phyloP scores from a whole-genome alignment of 2,888 invertebrate genomes.

The Lasioglossum malachurum region DNA sequence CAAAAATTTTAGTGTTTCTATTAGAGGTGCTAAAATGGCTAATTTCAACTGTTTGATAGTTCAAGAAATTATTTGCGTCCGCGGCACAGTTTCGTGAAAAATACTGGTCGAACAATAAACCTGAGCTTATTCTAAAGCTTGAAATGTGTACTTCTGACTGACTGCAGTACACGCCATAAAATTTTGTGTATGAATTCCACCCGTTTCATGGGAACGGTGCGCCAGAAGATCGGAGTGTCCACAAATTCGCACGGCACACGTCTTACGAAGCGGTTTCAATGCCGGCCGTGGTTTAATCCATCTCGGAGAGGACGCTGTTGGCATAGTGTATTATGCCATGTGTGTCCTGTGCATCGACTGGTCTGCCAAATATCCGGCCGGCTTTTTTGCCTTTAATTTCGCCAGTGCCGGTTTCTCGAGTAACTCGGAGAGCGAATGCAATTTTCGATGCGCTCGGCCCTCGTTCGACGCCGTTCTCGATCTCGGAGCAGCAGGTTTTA shows the following conservation, averaged over 20 bases:
- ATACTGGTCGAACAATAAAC: no score
- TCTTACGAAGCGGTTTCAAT: conserved; percentile 5
- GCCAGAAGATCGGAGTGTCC: background rate
- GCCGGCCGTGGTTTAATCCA: background rate
- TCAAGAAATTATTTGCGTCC: no score
- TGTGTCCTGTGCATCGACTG: background rate
- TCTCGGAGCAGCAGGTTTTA: conserved; percentile 19
- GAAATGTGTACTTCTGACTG: background rate
- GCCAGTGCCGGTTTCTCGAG: conserved; percentile 6
- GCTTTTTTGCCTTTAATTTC: background rate
- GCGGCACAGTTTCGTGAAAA: no score
- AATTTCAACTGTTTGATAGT: background rate
- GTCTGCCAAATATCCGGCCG: background rate
- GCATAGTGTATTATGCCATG: background rate
- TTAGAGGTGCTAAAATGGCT: background rate
- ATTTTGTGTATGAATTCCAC: background rate
- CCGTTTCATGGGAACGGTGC: background rate
- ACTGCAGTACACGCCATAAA: background rate
- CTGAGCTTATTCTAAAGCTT: no score
- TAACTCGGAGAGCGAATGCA: conserved; percentile 18
- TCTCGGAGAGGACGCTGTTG: background rate
- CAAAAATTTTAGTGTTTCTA: background rate
- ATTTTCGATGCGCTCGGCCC: conserved; percentile 27
- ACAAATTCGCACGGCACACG: background rate
- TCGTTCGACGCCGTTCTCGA: conserved; percentile 6